Conservation (phyloP, 2,888 invertebrate species). For the Tetragonisca angustula region DNA sequence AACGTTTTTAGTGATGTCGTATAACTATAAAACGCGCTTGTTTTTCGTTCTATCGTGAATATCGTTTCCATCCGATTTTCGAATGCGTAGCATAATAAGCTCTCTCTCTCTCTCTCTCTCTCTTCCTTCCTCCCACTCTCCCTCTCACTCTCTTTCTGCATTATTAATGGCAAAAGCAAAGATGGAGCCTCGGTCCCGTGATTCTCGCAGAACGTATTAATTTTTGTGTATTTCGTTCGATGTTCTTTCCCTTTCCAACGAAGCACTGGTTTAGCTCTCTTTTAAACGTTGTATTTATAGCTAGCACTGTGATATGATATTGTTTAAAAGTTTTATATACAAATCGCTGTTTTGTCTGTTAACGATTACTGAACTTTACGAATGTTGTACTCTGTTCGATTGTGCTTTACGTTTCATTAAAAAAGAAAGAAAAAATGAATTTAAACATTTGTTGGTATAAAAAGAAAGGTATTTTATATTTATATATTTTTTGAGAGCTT, state of each 20-base stretch:
- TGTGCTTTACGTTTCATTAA: conserved; percentile 49
- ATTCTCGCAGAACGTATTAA: conserved; percentile 52
- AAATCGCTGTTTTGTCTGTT: conserved; percentile 64
- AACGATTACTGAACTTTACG: conserved; percentile 64
- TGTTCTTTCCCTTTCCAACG: conserved; percentile 25
- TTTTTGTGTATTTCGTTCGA: conserved; percentile 36
- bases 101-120: conserved; percentile 58
- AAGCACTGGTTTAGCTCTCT: conserved; percentile 59
- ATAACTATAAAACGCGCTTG: conserved; percentile 21
- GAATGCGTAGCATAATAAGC: conserved; percentile 68
- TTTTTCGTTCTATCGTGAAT: conserved; percentile 51
- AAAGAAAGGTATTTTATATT: conserved; percentile 51
- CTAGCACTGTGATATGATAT: conserved; percentile 75
- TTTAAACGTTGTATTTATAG: conserved; percentile 66
- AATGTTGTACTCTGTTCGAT: conserved; percentile 64
- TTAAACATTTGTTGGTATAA: conserved; percentile 44
- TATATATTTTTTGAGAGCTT: conserved; percentile 62
- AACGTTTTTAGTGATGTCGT: conserved; percentile 34
- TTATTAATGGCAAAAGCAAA: conserved; percentile 44
- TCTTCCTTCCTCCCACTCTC: background rate
- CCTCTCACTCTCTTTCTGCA: conserved; percentile 49
- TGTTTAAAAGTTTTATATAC: conserved; percentile 64
- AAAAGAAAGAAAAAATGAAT: conserved; percentile 29
- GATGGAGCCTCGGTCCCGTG: conserved; percentile 68
- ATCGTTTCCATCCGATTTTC: conserved; percentile 48